A percentile compares a stretch with the other conserved stretches of the same genome.
These are phyloP conservation scores for Odiellus spinosus DNA, from an alignment of 2,888 invertebrate species.

Conservation along the genomic window DNA sequence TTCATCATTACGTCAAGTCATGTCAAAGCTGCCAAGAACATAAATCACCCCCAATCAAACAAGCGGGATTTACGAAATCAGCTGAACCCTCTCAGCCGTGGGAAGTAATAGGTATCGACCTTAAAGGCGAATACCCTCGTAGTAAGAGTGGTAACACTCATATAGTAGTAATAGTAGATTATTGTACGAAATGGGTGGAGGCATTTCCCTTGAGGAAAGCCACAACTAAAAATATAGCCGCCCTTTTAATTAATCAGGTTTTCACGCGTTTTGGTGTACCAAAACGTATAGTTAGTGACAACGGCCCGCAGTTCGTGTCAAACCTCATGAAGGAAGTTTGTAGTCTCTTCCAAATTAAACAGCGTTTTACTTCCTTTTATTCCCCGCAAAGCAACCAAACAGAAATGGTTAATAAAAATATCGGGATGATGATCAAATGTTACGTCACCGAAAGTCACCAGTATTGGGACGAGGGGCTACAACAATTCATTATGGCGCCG, in stretches of 20 bases:
- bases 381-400: conserved; percentile 10
- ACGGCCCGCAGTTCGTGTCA: background rate
- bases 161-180: conserved; percentile 3
- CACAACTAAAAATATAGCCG: background rate
- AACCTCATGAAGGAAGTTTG: background rate
- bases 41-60: no score
- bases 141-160: background rate
- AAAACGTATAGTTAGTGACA: conserved; percentile 3
- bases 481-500: conserved; percentile 5
- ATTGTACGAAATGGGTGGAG: conserved; percentile 3
- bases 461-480: conserved; percentile 1
- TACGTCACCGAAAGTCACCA: conserved; percentile 2
- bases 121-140: conserved; percentile 3
- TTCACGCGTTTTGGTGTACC: conserved; percentile 6
- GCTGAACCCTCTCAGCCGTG: background rate
- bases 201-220: conserved; percentile 1
- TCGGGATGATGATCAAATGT: conserved; percentile 5
- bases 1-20: no score
- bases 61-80: no score
- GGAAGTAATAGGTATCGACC: conserved; percentile 1
- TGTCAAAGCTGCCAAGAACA: no score
- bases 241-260: conserved; percentile 1
- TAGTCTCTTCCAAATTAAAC: background rate
- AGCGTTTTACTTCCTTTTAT: conserved; percentile 4
- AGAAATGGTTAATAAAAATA: conserved; percentile 4